Base-by-base conservation (phyloP, 2,888 invertebrate species). In the Dynastes maya region DNA sequence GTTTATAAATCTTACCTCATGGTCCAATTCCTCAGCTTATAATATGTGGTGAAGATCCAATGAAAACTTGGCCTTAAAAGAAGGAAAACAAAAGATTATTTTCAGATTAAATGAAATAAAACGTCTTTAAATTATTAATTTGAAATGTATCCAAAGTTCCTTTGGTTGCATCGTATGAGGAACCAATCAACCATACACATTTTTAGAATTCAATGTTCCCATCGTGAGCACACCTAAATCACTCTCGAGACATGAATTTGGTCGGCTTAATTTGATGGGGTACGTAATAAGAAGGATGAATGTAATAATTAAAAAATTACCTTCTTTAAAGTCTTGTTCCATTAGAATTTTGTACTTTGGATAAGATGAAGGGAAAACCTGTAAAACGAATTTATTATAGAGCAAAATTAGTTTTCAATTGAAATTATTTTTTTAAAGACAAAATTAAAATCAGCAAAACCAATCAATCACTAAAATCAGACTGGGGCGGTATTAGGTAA, bases 261-360 rank as follows among this genome's bases (percentile, higher is more conserved):
- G 87, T 85, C 87, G 87, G 87, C 87, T 87, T 87, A 86, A 81
- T 84, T 82, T 84, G 83, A 84, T 86, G 87, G 87, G 87, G 87
- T 87, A 79, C 2, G n/a, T 0, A 45, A 45, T 45, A 45, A 45
- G 8, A 9, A n/a, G n/a, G n/a, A 11, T 11, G 0, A 45, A 45
- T 8, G 11, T 9, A 45, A 45, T 11, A 45, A 11, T 9, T 11
- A 9, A 9, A 45, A 45, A 45, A 45, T 9, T 8, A 5, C 9
- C 1, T 9, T 8, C 8, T 45, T 8, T 1, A 1, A 45, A 45
- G 11, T 45, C 45, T 45, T 45, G 45, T 8, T 45, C 8, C 45
- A 2, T 11, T 45, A 9, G 45, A 45, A 45, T 1, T 8, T 11
- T 45, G 45, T 11, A 45, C 9, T 9, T 45, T 45, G 45, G 45